phyloP scores from a whole-genome alignment of 2,797 vertebrate species.

The Mormyrus proboscirostris region DNA sequence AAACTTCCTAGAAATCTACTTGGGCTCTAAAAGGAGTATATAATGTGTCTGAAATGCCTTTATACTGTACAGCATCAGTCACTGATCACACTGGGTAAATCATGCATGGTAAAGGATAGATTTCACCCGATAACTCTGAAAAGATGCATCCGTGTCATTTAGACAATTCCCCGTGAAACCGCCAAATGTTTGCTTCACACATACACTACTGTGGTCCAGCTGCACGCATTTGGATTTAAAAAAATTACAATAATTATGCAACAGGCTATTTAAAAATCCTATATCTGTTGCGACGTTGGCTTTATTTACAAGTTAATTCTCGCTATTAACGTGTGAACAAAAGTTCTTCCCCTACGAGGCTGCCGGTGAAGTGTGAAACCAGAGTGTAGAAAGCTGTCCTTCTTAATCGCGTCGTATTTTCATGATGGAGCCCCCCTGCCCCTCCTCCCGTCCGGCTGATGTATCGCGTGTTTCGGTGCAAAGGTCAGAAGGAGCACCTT shows the following conservation, averaged over 20 bases:
- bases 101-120: conserved; percentile 10
- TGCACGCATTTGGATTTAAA: not conserved
- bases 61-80: not conserved
- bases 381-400: not conserved
- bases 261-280: not conserved
- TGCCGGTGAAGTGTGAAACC: not conserved
- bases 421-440: not conserved
- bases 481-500: not conserved
- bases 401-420: not conserved
- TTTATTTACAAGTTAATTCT: not conserved
- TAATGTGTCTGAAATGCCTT: not conserved
- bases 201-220: not conserved
- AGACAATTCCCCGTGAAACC: not conserved
- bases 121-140: not conserved
- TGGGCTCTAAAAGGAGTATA: not conserved
- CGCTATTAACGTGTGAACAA: not conserved
- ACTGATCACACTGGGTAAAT: conserved; percentile 2
- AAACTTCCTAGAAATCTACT: conserved; percentile 4
- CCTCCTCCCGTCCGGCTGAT: not conserved
- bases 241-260: not conserved
- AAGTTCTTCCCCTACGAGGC: not conserved
- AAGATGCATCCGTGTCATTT: not conserved
- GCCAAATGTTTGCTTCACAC: not conserved
- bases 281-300: not conserved
- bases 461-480: not conserved